Conservation (phyloP, 2,888 invertebrate genomes). For the Caradrina kadenii region DNA sequence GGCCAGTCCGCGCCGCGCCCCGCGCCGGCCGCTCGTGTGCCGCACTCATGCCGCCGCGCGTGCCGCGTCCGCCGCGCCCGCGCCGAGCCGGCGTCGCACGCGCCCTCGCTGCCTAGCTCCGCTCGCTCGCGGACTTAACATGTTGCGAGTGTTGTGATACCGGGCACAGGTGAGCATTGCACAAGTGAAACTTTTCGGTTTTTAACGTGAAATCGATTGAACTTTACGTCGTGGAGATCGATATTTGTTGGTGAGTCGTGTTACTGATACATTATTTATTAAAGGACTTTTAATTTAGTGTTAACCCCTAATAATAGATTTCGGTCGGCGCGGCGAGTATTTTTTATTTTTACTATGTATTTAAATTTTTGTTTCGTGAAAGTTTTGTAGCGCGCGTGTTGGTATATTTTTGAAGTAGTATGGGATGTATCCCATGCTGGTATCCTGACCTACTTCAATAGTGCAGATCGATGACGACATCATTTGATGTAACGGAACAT, state of each 20-base stretch:
- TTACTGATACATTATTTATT: slow-evolving; percentile 78
- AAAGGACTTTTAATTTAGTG: slow-evolving; percentile 71
- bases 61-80: slow-evolving; percentile 53
- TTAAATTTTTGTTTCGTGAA: slow-evolving; percentile 31
- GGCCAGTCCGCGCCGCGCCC: slow-evolving; percentile 81
- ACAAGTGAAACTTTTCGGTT: slow-evolving; percentile 76
- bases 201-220: slow-evolving; percentile 80
- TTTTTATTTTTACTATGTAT: slow-evolving; percentile 26
- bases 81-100: slow-evolving; percentile 64
- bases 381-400: slow-evolving; percentile 56
- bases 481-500: slow-evolving; percentile 46
- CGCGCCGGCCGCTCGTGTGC: slow-evolving; percentile 79
- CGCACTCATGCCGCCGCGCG: slow-evolving; percentile 61
- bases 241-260: slow-evolving; percentile 79
- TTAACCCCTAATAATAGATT: slow-evolving; percentile 71
- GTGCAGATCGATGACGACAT: slow-evolving; percentile 65
- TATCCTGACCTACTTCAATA: slow-evolving; percentile 71
- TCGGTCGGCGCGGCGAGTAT: slow-evolving; percentile 52
- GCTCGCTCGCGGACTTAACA: slow-evolving; percentile 69
- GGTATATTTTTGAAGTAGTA: slow-evolving; percentile 38
- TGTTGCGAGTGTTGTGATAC: slow-evolving; percentile 76
- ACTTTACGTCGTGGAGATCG: slow-evolving; percentile 76
- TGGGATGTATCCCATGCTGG: slow-evolving; percentile 50
- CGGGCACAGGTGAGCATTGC: slow-evolving; percentile 78
- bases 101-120: slow-evolving; percentile 60